Percentiles rank a stretch among this genome's conserved stretches.
phyloP scores from a whole-genome alignment of 2,888 invertebrate genomes.

The Bombylius discolor region DNA sequence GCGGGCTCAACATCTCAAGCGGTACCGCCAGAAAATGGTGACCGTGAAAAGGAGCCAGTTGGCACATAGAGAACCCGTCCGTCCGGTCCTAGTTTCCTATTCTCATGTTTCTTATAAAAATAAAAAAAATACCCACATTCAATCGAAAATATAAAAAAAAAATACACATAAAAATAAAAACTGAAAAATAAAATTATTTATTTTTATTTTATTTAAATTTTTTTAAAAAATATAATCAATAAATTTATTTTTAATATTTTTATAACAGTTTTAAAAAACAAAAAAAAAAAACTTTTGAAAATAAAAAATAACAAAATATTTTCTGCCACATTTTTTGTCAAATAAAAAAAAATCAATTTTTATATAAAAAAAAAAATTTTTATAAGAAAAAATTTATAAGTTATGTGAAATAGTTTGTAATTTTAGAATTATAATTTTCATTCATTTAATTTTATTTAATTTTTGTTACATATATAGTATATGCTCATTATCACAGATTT shows the following conservation, averaged over 20 bases:
- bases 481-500: too few species aligned
- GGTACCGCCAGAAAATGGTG: conserved; percentile 45
- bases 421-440: too few species aligned
- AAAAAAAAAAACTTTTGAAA: neutral
- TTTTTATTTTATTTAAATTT: too few species aligned
- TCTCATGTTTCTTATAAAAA: conserved; percentile 34
- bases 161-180: neutral
- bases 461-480: too few species aligned
- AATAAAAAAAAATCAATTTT: too few species aligned
- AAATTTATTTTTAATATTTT: neutral
- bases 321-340: too few species aligned
- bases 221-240: too few species aligned
- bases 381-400: too few species aligned
- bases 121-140: neutral
- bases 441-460: too few species aligned
- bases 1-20: conserved; percentile 24
- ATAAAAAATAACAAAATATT: too few species aligned
- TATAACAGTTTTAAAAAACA: neutral
- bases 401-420: too few species aligned
- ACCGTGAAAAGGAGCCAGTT: conserved; percentile 31
- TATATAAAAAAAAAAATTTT: too few species aligned
- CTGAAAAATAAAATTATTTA: neutral
- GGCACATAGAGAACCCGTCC: conserved; percentile 33
- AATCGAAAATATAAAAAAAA: neutral
- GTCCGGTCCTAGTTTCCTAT: conserved; percentile 37